Percentiles rank a stretch among this genome's conserved stretches.
These are phyloP conservation scores for Conops quadrifasciatus DNA, from an alignment of 2,888 invertebrate genomes.

Conservation along the genomic window DNA sequence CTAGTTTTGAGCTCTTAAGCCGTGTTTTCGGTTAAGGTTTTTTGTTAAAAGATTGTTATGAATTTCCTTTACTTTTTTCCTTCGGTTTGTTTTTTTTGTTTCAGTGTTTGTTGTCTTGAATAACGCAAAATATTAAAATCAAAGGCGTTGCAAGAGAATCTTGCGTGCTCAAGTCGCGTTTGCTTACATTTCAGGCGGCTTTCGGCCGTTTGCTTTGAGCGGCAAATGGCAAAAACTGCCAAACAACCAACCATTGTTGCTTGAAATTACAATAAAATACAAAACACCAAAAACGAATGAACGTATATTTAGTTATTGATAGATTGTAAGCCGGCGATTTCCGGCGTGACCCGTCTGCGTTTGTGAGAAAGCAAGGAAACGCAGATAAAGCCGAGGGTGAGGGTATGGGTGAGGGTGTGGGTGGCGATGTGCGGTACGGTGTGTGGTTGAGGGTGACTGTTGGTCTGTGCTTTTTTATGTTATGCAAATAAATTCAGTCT, in stretches of 20 bases:
- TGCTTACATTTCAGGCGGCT: conserved; percentile 12
- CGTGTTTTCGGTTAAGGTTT: too few relatives aligned
- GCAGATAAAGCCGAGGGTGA: neutral
- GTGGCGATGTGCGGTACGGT: neutral
- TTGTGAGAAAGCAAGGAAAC: conserved; percentile 6
- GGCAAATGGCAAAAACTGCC: neutral
- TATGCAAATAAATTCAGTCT: conserved; percentile 17
- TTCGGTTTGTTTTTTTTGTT: neutral
- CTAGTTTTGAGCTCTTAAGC: too few relatives aligned
- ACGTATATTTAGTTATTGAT: conserved; percentile 8
- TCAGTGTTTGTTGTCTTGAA: neutral
- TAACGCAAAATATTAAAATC: conserved; percentile 10
- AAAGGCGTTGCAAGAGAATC: conserved; percentile 10
- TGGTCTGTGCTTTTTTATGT: neutral
- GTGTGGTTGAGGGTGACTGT: neutral
- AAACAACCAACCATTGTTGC: neutral
- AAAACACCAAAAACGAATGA: neutral
- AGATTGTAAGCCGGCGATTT: conserved; percentile 21
- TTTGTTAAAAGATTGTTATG: too few relatives aligned
- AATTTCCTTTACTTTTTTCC: too few relatives aligned
- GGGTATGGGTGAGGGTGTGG: neutral
- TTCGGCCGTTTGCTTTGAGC: neutral
- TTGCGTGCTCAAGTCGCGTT: conserved; percentile 22
- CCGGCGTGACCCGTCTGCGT: conserved; percentile 26
- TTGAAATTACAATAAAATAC: neutral